Base-by-base conservation (phyloP, 1,140 invertebrate species). In the Scaptomyza hsui region DNA sequence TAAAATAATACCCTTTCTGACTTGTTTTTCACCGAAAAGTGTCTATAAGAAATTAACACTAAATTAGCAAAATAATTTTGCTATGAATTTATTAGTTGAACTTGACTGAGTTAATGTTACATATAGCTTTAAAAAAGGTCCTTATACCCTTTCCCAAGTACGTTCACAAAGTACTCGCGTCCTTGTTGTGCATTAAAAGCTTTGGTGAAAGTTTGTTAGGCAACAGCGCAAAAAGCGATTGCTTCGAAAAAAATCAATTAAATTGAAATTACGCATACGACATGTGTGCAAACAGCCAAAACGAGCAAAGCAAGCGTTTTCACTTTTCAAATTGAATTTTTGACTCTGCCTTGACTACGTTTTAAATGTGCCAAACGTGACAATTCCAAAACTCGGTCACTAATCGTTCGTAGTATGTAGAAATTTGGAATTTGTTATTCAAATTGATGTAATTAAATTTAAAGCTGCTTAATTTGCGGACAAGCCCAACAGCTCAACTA, bases 221-320 rank as follows among this genome's bases (percentile, higher is more conserved):
- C 53, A 44, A 51, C 45, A 53, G 72, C 26, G 39, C 69, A 77
- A 78, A 75, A 78, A 77, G 60, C 60, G 62, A 57, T 64, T 80
- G 61, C 77, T 67, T 62, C 71, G 47, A 51, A 77, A 86, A 51
- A 77, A 86, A 86, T 81, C 81, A 86, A 86, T 86, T 86, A 86
- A 86, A 78, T 76, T 75, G 70, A 86, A 88, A 86, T 88, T 88
- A 81, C 81, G 81, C 82, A 85, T 85, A 86, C 81, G 77, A 75
- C 82, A 86, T 88, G 82, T 86, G 70, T 77, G 81, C 82, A 75
- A 75, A 77, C 63, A 48, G 64, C 63, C 63, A 56, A 68, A 37
- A 37, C 32, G 32, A 37, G 32, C 61, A 57, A 19, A 49, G 4
- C n/a, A 26, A 19, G 29, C 32, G 35, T 73, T 86, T 86, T 80